phyloP scores from a whole-genome alignment of 2,888 invertebrate species.

The Therioaphis trifolii region DNA sequence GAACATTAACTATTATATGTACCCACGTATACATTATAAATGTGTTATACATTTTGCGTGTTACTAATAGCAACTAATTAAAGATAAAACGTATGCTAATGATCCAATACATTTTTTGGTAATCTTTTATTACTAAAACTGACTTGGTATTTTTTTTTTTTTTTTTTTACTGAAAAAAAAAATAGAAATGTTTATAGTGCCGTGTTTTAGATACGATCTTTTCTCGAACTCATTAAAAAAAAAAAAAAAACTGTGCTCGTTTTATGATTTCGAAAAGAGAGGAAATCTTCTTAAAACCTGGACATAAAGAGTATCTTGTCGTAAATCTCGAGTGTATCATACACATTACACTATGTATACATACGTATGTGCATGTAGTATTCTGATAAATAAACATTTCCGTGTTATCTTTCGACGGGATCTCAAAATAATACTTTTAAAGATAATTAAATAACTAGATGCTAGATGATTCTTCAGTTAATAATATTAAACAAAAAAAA shows the following conservation, averaged over 20 bases:
- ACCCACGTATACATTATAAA: too few species aligned
- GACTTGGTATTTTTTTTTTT: not conserved
- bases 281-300: not conserved
- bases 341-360: not conserved
- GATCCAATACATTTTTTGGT: not conserved
- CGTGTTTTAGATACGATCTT: slow-evolving; percentile 24
- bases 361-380: not conserved
- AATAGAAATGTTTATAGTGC: not conserved
- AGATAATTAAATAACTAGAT: not conserved
- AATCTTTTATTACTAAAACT: not conserved
- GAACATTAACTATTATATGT: not conserved
- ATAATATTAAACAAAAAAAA: too few species aligned
- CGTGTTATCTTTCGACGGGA: not conserved
- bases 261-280: slow-evolving; percentile 36
- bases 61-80: too few species aligned
- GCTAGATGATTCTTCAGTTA: too few species aligned
- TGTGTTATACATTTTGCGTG: too few species aligned
- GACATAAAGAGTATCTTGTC: slow-evolving; percentile 2
- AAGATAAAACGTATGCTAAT: too few species aligned
- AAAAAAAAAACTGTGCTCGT: slow-evolving; percentile 19
- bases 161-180: not conserved
- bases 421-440: not conserved
- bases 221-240: slow-evolving; percentile 38
- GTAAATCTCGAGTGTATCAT: slow-evolving; percentile 10
- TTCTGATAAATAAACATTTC: slow-evolving; percentile 2